Percentiles rank a stretch among this genome's conserved stretches.
Conservation (phyloP, 2,797 vertebrate species). For the Siniperca obscura region DNA sequence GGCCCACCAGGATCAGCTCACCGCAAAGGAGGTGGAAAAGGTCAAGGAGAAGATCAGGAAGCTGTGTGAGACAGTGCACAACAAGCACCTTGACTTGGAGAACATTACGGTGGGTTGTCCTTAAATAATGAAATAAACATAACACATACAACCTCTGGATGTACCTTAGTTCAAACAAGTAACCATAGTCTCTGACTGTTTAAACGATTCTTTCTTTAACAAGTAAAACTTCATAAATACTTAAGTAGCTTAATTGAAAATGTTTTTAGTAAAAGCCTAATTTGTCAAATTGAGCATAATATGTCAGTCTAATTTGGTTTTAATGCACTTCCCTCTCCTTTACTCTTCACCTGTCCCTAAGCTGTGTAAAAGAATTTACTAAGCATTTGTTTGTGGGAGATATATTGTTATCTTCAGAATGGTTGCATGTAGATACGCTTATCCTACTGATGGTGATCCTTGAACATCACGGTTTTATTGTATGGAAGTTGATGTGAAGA, state of each 20-base stretch:
- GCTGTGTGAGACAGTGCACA: constrained; percentile 98
- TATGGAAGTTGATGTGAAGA: not conserved
- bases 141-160: not conserved
- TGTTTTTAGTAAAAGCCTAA: not conserved
- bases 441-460: not conserved
- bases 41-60: constrained; percentile 99
- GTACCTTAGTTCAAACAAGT: not conserved
- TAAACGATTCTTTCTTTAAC: not conserved
- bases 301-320: constrained; percentile 11
- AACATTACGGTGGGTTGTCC: constrained; percentile 93
- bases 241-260: not conserved
- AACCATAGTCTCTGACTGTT: not conserved
- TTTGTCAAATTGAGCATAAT: not conserved
- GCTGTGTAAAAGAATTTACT: not conserved
- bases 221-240: not conserved
- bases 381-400: not conserved
- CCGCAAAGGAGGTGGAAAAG: constrained; percentile 96
- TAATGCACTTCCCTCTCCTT: not conserved
- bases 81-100: constrained; percentile 97
- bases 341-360: not conserved
- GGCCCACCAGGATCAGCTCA: constrained; percentile 88
- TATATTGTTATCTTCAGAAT: not conserved
- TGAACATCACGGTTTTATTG: not conserved
- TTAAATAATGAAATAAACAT: not conserved
- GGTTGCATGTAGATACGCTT: not conserved